Percentiles rank a stretch among this genome's conserved stretches.
These are phyloP conservation scores for Ibidorhyncha struthersii DNA, from an alignment of 2,113 vertebrate genomes.

Conservation along the genomic window DNA sequence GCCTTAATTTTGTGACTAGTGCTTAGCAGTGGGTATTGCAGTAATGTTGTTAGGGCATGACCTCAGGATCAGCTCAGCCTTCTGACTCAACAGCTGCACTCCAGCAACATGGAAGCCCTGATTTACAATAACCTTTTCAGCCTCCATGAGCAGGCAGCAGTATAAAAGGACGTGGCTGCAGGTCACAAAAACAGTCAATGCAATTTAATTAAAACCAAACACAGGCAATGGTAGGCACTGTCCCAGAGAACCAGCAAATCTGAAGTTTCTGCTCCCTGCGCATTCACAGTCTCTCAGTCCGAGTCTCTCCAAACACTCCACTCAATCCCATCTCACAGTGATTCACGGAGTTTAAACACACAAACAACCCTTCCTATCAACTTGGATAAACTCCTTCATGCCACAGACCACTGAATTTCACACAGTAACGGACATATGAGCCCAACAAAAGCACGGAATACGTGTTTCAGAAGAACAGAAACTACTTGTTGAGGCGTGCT, in stretches of 20 bases:
- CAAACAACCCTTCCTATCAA: neutral
- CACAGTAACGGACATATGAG: neutral
- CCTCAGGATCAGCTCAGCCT: neutral
- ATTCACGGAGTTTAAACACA: neutral
- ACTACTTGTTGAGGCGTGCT: neutral
- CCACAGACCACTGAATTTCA: neutral
- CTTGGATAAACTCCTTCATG: neutral
- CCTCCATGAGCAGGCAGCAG: neutral
- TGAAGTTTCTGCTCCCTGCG: neutral
- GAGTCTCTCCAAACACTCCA: neutral
- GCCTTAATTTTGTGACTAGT: neutral
- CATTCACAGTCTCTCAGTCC: fast-evolving
- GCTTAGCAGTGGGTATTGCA: neutral
- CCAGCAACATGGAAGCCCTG: neutral
- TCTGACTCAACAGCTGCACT: neutral
- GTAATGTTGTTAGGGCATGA: neutral
- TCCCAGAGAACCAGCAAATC: neutral
- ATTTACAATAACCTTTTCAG: neutral
- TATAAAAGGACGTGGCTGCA: neutral
- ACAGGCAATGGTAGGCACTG: neutral
- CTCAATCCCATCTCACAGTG: neutral
- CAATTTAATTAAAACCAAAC: neutral
- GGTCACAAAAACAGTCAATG: neutral
- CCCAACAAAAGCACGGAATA: neutral
- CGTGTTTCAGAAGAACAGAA: neutral